Evolutionary conservation across 2,888 invertebrate genomes (phyloP), one percentile per base, ranked within the genome.

Genomic region (Acronicta leporina): DNA sequence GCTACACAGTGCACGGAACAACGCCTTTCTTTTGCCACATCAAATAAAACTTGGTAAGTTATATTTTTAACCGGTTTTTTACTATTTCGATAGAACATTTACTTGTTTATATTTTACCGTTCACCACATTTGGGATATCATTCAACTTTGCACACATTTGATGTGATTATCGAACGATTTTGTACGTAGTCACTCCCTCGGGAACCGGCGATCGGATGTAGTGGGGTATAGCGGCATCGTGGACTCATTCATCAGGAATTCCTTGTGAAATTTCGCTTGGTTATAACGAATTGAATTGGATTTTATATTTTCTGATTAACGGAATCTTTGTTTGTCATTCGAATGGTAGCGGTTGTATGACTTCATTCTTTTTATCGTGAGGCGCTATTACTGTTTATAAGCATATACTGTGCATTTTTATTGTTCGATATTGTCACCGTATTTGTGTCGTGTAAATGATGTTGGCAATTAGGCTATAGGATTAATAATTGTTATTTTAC

Each of bases 41-140:
- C 83, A 85, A 84, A 83, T 71, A 80, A 81, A 66, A 81, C 80
- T 86, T 87, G 87, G 91, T 92, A 83, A 90, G 92, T 89, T 65
- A 62, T 68, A 68, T 43, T 74, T 80, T 79, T 63, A 51, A 64
- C 44, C 54, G 52, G 38, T 52, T 68, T 68, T 67, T 68, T 66
- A 68, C 50, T 65, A 51, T 52, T 62, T 62, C 50, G 51, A 14
- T 57, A 11, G 16, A 44, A 44, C 62, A 62, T 60, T 53, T 40
- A 33, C 44, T 51, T 65, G 47, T 45, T 62, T 33, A 46, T 61
- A 43, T 13, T 33, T 35, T 46, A 44, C 41, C 25, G 51, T 52
- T 53, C 11, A 35, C 6, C 46, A 59, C 55, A 61, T 40, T 25
- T 13, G 11, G 50, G 16, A 40, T 52, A 42, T 11, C 11, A 55